Percentiles rank a stretch among this genome's conserved stretches.
These are phyloP conservation scores for Prenolepis imparis DNA, from an alignment of 2,888 invertebrate species.

Conservation along the genomic window DNA sequence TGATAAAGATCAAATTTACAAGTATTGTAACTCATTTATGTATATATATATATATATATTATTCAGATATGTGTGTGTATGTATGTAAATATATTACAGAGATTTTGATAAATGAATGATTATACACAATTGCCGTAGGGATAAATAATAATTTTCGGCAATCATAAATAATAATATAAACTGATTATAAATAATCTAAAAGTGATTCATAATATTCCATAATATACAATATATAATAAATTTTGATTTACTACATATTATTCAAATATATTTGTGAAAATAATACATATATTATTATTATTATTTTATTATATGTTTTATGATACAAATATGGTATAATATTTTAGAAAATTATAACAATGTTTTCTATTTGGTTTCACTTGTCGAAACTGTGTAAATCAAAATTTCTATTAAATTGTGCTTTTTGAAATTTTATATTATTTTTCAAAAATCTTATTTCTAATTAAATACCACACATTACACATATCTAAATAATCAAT, in stretches of 20 bases:
- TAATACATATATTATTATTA: slow-evolving; percentile 8
- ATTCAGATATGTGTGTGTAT: neutral
- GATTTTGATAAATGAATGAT: neutral
- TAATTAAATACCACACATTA: neutral
- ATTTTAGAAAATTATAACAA: neutral
- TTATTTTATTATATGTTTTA: neutral
- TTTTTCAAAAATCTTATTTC: neutral
- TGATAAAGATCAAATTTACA: neutral
- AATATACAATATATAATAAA: neutral
- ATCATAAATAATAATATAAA: neutral
- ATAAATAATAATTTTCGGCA: neutral
- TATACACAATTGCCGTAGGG: neutral
- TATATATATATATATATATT: neutral
- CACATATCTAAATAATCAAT: neutral
- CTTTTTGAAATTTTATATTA: neutral
- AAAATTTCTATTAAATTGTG: neutral
- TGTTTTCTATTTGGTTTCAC: neutral
- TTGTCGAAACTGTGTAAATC: slow-evolving; percentile 3
- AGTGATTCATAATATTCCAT: neutral
- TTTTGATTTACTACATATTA: neutral
- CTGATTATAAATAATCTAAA: neutral
- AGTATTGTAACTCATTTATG: neutral
- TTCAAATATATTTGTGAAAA: neutral
- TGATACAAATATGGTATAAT: neutral
- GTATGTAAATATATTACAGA: neutral